These are phyloP conservation scores for Chaetodon trifasciatus DNA, from an alignment of 2,797 vertebrate genomes.

Conservation along the genomic window DNA sequence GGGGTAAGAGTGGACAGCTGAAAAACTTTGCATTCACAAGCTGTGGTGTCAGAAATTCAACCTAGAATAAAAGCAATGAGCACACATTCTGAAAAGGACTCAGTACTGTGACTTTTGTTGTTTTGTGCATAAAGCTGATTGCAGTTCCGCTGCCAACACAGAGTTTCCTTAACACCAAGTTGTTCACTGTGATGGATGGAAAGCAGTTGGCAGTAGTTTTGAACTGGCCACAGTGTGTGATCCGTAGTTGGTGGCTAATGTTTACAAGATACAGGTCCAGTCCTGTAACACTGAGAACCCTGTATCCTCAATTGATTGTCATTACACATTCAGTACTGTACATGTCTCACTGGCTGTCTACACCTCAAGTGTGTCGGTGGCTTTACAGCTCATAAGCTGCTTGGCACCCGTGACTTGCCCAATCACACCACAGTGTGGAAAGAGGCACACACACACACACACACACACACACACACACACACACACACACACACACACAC, in stretches of 20 bases:
- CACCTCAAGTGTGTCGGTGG: slow-evolving; percentile 18
- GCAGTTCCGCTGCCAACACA: neutral
- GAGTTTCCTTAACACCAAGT: neutral
- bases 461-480: slow-evolving; percentile 3
- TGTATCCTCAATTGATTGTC: neutral
- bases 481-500: neutral
- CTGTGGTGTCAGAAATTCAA: neutral
- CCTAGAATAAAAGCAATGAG: neutral
- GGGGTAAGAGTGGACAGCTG: neutral
- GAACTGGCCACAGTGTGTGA: neutral
- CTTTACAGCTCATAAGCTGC: slow-evolving; percentile 49
- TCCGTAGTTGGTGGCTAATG: neutral
- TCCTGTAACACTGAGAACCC: neutral
- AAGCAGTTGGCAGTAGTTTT: neutral
- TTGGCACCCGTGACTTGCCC: slow-evolving; percentile 35
- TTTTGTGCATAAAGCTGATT: neutral
- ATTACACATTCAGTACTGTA: slow-evolving; percentile 3
- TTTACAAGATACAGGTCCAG: neutral
- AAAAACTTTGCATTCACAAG: neutral
- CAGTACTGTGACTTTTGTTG: neutral
- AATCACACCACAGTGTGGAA: slow-evolving; percentile 26
- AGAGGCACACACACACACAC: neutral
- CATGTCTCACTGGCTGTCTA: neutral
- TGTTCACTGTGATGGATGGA: neutral
- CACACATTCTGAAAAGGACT: neutral